Percentiles rank a stretch among this genome's conserved stretches.
These are phyloP conservation scores for Apteryx owenii DNA, from an alignment of 2,113 vertebrate species.

Conservation along the genomic window DNA sequence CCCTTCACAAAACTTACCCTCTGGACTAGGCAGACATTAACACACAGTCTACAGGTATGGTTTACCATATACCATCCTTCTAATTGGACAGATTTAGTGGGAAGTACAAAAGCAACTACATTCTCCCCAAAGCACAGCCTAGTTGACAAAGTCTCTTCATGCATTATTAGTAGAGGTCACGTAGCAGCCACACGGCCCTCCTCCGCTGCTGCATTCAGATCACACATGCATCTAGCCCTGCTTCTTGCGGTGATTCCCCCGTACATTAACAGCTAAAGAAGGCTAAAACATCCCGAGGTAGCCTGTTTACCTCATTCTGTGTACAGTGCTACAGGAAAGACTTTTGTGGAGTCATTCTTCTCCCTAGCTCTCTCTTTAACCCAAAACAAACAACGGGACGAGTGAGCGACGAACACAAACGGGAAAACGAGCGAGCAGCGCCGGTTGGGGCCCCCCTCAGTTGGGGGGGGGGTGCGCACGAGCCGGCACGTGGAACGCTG, in stretches of 20 bases:
- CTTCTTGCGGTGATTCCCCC: background rate
- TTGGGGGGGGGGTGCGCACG: too few relatives aligned
- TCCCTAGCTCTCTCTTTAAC: background rate
- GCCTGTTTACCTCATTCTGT: fast-evolving
- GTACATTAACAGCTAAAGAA: background rate
- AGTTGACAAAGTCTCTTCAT: too few relatives aligned
- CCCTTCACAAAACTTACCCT: background rate
- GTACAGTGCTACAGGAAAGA: background rate
- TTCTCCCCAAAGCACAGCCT: background rate
- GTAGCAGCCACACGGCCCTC: too few relatives aligned
- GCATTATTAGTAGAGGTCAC: too few relatives aligned
- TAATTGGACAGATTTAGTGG: background rate
- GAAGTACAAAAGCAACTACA: background rate
- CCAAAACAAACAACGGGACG: fast-evolving
- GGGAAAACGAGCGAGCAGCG: fast-evolving
- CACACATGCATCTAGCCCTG: background rate
- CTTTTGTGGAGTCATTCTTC: fast-evolving
- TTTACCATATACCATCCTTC: background rate
- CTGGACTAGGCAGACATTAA: background rate
- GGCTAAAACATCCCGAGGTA: background rate
- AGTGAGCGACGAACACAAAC: fast-evolving
- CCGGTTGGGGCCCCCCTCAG: fast-evolving
- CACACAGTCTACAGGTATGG: background rate
- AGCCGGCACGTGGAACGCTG: too few relatives aligned
- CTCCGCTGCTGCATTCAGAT: background rate